Evolutionary conservation across 2,113 vertebrate genomes (phyloP), one percentile per base, ranked within the genome.

Genomic region (Bungarus multicinctus): DNA sequence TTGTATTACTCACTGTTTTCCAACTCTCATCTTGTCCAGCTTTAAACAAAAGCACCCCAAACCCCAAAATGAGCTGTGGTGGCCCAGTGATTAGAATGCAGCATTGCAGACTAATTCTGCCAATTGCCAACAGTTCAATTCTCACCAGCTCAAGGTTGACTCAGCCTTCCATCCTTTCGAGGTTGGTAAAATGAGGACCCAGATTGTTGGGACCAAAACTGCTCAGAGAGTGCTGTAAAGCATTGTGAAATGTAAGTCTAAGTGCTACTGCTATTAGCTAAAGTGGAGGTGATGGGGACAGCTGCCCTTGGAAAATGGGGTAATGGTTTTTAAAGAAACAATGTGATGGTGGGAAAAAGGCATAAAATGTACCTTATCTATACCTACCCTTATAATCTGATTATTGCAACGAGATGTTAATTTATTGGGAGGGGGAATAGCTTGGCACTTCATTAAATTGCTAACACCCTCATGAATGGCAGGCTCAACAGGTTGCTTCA

Each of bases 401-500:
- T 98, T 98, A 98, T 96, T 97, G 97, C 97, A 98, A 97, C 97
- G 97, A 98, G 97, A 96, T 96, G 97, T 97, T 98, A 97, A 98
- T 97, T 98, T 98, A 95, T 97, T 97, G 95, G 97, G 10, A 34
- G 47, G 85, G 30, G 97, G 96, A 96, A 43, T 9, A 97, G 96
- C 98, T 98, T 95, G 95, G 96, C 95, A 94, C 97, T 98, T 97
- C 97, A 96, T 98, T 97, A 98, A 98, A 98, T 96, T 96, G 96
- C 97, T 97, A 97, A 97, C 97, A 96, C 97, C 45, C 8, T 10
- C 94, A 92, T 96, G 97, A 98, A 98, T 98, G 97, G 97, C 96
- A 97, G 96, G n/a, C 98, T 95, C 98, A 98, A 98, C 97, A 97
- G 97, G 97, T 97, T 97, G 95, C 98, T 97, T 96, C 97, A 97